Evolutionary conservation across 92 coral and sea anemone genomes (phyloP).

Genomic region (Plumapathes pennacea): DNA sequence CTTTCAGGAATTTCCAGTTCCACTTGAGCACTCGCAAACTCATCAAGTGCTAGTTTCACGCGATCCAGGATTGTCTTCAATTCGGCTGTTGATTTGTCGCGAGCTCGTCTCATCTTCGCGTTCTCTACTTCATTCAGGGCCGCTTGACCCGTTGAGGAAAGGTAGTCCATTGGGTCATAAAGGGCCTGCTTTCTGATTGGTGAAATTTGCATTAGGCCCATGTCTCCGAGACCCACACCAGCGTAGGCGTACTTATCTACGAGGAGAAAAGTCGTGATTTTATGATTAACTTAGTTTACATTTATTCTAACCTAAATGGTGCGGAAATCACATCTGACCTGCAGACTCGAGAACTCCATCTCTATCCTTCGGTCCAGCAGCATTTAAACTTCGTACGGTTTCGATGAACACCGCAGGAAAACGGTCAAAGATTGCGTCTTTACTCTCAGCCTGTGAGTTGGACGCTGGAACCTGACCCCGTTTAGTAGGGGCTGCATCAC

Average conservation of each 20-base stretch:
- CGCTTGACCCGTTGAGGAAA: conserved; percentile 59
- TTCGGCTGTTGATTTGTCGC: conserved; percentile 60
- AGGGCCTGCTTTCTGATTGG: conserved; percentile 18
- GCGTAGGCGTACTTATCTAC: conserved; percentile 5
- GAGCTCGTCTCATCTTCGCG: conserved; percentile 59
- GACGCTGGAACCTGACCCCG: no score
- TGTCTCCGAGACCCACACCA: conserved; percentile 25
- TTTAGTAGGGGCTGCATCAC: no score
- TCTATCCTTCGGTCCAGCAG: no score
- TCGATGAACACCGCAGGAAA: conserved; percentile 64
- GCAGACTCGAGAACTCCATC: no score
- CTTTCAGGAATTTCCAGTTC: conserved; percentile 21
- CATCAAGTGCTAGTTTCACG: conserved; percentile 39
- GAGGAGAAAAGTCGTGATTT: neutral
- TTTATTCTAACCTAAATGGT: neutral
- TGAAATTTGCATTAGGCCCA: conserved; percentile 11
- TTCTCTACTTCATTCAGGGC: conserved; percentile 62
- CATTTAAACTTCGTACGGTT: no score
- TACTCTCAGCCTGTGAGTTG: no score
- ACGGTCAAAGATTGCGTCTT: no score
- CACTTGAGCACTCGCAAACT: conserved; percentile 13
- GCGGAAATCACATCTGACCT: neutral
- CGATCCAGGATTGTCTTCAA: conserved; percentile 42
- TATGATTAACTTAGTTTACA: neutral
- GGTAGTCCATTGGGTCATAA: conserved; percentile 21